A percentile compares a stretch with the other conserved stretches of the same genome.
Evolutionary conservation across 1,140 invertebrate genomes (phyloP).

Genomic region (Drosophila takahashii): DNA sequence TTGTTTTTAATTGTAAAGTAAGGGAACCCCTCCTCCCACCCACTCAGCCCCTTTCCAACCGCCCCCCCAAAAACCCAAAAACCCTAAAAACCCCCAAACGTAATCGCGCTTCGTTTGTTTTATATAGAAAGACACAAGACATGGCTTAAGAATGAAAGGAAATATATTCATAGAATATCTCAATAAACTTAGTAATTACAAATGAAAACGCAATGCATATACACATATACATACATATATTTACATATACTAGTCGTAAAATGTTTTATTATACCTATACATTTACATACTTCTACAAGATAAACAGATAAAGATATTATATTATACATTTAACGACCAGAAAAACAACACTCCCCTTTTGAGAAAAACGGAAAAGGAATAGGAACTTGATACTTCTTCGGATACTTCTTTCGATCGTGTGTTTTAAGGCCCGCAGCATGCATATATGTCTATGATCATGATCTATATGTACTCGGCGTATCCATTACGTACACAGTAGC

Average conservation of each 20-base stretch:
- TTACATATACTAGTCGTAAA: conserved; percentile 57
- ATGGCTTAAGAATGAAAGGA: conserved; percentile 45
- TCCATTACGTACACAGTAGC: conserved; percentile 56
- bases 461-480: conserved; percentile 64
- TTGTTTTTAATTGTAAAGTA: conserved; percentile 55
- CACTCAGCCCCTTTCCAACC: conserved; percentile 8
- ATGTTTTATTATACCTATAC: conserved; percentile 57
- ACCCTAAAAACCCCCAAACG: conserved; percentile 25
- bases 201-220: conserved; percentile 58
- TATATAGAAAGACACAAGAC: conserved; percentile 59
- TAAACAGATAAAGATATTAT: conserved; percentile 37
- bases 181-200: conserved; percentile 70
- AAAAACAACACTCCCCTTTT: conserved; percentile 27
- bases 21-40: conserved; percentile 10
- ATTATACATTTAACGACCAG: conserved; percentile 38
- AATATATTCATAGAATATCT: conserved; percentile 78
- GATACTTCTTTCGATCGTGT: conserved; percentile 13
- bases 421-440: conserved; percentile 33
- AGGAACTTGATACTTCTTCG: conserved; percentile 1
- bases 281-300: conserved; percentile 53
- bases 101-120: conserved; percentile 59
- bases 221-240: conserved; percentile 65
- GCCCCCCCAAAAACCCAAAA: no score
- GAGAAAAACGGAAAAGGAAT: conserved; percentile 7
- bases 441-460: conserved; percentile 62